Evolutionary conservation across 2,797 vertebrate genomes (phyloP).

Genomic region (Odontamblyopus rebecca): DNA sequence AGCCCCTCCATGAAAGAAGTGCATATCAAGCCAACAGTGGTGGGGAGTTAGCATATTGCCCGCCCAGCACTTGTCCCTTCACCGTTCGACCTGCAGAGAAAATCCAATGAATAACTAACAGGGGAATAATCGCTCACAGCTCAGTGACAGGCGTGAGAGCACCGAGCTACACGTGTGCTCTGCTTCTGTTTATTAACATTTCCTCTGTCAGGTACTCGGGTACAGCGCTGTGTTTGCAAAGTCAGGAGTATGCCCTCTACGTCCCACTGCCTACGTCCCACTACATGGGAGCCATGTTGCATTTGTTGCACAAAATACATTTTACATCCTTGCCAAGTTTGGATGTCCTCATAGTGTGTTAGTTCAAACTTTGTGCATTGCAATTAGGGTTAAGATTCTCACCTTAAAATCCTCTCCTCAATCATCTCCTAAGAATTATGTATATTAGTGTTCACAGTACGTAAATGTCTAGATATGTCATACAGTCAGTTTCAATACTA

Average conservation of each 20-base stretch:
- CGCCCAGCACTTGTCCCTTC: constrained; percentile 39
- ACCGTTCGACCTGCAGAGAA: constrained; percentile 52
- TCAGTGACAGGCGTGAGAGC: constrained; percentile 36
- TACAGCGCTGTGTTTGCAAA: constrained; percentile 44
- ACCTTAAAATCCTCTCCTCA: neutral
- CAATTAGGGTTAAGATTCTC: neutral
- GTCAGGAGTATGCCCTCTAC: constrained; percentile 10
- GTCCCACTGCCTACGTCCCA: too few species aligned
- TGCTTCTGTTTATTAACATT: constrained; percentile 62
- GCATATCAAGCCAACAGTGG: constrained; percentile 51
- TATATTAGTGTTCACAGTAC: too few species aligned
- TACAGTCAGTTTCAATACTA: neutral
- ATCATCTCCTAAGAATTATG: too few species aligned
- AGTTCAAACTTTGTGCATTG: neutral
- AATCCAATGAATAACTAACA: constrained; percentile 72
- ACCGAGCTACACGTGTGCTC: constrained; percentile 27
- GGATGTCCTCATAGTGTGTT: neutral
- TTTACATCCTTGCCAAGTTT: neutral
- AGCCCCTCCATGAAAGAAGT: constrained; percentile 49
- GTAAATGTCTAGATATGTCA: too few species aligned
- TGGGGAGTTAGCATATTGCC: constrained; percentile 44
- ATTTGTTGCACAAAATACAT: neutral
- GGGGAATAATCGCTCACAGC: constrained; percentile 64
- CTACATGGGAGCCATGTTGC: neutral
- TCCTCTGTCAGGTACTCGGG: constrained; percentile 46